Evolutionary conservation across 1,140 invertebrate species (phyloP).

Genomic region (Panagrolaimus sp.): DNA sequence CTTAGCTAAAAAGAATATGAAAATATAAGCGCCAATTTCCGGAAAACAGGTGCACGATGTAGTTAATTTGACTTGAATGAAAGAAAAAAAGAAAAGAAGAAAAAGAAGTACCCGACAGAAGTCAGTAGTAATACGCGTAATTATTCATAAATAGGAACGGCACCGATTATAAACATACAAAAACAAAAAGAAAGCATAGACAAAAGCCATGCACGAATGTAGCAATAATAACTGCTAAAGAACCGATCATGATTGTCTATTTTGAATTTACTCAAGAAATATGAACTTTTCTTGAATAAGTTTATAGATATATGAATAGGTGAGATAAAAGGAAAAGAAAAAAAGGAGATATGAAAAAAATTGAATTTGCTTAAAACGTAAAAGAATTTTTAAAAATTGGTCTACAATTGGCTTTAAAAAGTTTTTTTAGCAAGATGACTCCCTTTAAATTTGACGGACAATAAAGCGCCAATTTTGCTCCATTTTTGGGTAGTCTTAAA

Average conservation of each 20-base stretch:
- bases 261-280: not conserved
- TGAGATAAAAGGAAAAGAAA: conserved; percentile 1
- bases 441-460: conserved; percentile 10
- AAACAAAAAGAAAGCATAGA: not conserved
- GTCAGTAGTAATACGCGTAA: conserved; percentile 7
- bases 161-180: not conserved
- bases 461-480: conserved; percentile 13
- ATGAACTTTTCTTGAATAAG: not conserved
- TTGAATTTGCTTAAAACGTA: not conserved
- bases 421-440: not conserved
- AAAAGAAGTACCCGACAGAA: not conserved
- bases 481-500: conserved; percentile 4
- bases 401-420: conserved; percentile 5
- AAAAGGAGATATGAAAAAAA: not conserved
- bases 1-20: no score
- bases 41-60: conserved; percentile 3
- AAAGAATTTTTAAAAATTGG: conserved; percentile 5
- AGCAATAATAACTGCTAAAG: not conserved
- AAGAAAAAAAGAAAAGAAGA: no score
- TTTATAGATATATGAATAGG: not conserved
- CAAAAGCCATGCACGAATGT: not conserved
- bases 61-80: not conserved
- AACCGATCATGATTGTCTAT: not conserved
- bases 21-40: conserved; percentile 11
- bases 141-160: conserved; percentile 4